These are phyloP conservation scores for Frankliniella fusca DNA, from an alignment of 2,888 invertebrate species.

Conservation along the genomic window DNA sequence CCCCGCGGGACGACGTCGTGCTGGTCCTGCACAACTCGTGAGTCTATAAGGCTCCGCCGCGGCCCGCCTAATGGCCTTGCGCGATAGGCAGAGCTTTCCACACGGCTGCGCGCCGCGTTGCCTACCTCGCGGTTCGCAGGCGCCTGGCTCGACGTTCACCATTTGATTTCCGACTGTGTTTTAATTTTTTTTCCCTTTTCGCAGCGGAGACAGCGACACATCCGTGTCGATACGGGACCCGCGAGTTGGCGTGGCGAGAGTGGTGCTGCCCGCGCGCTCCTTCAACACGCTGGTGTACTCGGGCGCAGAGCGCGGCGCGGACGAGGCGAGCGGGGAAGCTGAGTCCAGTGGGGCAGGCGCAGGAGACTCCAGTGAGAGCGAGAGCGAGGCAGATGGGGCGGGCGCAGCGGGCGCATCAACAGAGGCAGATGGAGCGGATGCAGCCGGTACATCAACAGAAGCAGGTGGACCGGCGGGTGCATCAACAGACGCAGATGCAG, in stretches of 20 bases:
- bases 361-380: no score
- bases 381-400: no score
- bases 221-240: background rate
- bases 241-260: background rate
- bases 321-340: background rate
- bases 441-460: no score
- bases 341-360: background rate
- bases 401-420: no score
- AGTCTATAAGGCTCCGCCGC: constrained; percentile 38
- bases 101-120: background rate
- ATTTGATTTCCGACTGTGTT: background rate
- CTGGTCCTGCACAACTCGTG: constrained; percentile 58
- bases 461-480: no score
- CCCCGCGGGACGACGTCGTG: constrained; percentile 52
- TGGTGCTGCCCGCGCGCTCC: constrained; percentile 4
- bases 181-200: background rate
- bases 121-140: background rate
- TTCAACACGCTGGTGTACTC: background rate
- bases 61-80: background rate
- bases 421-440: no score
- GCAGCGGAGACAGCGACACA: constrained; percentile 10
- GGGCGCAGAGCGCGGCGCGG: background rate
- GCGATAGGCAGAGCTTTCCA: background rate
- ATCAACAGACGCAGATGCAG: no score
- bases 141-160: background rate